These are phyloP conservation scores for Pissodes strobi DNA, from an alignment of 1,140 invertebrate genomes.

Conservation along the genomic window DNA sequence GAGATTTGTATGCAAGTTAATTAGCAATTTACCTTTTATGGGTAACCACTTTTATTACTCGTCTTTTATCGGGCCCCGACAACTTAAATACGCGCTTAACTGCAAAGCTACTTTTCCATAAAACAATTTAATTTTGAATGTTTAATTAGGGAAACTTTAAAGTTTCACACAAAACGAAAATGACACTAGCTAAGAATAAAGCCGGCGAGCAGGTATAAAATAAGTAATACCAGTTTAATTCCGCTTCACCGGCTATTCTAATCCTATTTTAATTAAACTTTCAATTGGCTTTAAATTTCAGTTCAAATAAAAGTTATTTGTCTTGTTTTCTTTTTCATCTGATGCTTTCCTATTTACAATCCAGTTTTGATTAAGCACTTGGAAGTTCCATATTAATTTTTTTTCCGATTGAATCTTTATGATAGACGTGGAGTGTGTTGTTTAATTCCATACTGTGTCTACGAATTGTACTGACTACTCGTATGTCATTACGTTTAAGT, in stretches of 20 bases:
- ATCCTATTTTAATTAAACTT: constrained; percentile 25
- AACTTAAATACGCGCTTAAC: too few species aligned
- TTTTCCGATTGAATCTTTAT: too few species aligned
- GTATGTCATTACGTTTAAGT: too few species aligned
- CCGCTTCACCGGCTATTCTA: constrained; percentile 18
- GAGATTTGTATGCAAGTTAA: too few species aligned
- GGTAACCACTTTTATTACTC: too few species aligned
- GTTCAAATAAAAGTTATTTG: not conserved
- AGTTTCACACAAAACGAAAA: constrained; percentile 20
- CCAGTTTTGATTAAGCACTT: not conserved
- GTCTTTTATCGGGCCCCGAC: too few species aligned
- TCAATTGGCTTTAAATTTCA: constrained; percentile 11
- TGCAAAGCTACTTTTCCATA: not conserved
- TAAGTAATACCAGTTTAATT: constrained; percentile 27
- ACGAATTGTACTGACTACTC: too few species aligned
- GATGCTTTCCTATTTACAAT: not conserved
- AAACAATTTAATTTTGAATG: constrained; percentile 20
- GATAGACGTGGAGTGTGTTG: too few species aligned
- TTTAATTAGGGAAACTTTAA: constrained; percentile 20
- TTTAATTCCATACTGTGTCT: too few species aligned
- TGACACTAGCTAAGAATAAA: not conserved
- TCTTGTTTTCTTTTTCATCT: not conserved
- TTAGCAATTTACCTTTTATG: too few species aligned
- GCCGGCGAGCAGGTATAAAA: constrained; percentile 18
- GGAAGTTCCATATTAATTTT: too few species aligned